phyloP scores from a whole-genome alignment of 2,113 vertebrate species.

The Pelecanoides urinatrix region DNA sequence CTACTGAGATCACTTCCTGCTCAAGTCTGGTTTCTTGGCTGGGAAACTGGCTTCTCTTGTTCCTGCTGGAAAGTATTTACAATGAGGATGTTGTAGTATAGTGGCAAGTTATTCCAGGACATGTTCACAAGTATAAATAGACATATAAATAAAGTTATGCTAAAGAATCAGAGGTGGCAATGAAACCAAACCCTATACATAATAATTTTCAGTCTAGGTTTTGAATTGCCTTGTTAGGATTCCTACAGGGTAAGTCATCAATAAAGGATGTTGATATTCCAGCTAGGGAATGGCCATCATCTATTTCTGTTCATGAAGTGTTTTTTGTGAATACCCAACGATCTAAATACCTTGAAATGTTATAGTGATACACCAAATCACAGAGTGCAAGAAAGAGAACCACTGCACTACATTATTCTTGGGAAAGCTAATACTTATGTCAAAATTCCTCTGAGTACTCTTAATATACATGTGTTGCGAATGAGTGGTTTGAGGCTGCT shows the following conservation, averaged over 20 bases:
- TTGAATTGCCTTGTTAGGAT: neutral
- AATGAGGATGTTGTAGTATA: slow-evolving; percentile 65
- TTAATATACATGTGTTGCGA: neutral
- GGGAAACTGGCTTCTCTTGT: slow-evolving; percentile 67
- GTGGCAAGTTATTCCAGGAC: slow-evolving; percentile 65
- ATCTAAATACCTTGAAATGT: neutral
- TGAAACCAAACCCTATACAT: slow-evolving; percentile 11
- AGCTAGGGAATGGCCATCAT: neutral
- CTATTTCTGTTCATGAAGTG: neutral
- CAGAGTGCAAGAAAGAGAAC: neutral
- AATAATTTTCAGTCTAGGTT: neutral
- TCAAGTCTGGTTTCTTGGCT: slow-evolving; percentile 64
- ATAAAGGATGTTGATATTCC: neutral
- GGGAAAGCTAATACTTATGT: neutral
- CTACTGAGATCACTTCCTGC: slow-evolving; percentile 71
- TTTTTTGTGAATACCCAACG: neutral
- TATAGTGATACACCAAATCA: neutral
- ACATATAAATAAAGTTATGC: slow-evolving; percentile 33
- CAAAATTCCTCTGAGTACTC: neutral
- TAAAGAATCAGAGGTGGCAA: slow-evolving; percentile 33
- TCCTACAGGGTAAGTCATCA: neutral
- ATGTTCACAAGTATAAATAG: slow-evolving; percentile 59
- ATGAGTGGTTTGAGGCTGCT: no score
- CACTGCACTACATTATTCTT: neutral
- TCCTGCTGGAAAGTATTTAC: slow-evolving; percentile 66